Percentiles rank a stretch among this genome's conserved stretches.
phyloP scores from a whole-genome alignment of 2,113 vertebrate species.

The Corythoichthys intestinalis region DNA sequence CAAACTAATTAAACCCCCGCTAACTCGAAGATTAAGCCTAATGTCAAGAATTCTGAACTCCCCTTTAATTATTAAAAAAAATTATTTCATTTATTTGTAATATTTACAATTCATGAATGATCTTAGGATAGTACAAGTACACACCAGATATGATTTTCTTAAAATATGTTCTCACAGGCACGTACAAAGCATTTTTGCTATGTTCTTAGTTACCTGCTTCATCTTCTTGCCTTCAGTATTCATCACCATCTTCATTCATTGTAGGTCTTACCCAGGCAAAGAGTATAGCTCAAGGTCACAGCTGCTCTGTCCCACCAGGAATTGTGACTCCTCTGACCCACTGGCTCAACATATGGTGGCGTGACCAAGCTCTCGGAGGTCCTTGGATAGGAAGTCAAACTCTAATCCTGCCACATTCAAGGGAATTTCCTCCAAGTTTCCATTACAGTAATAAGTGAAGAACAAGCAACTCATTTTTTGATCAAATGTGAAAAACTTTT shows the following conservation, averaged over 20 bases:
- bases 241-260: slow-evolving; percentile 60
- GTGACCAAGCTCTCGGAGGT: slow-evolving; percentile 28
- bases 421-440: slow-evolving; percentile 47
- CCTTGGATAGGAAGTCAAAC: slow-evolving; percentile 45
- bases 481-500: slow-evolving; percentile 36
- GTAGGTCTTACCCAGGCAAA: slow-evolving; percentile 27
- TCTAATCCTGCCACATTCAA: slow-evolving; percentile 43
- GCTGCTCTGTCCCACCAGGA: slow-evolving; percentile 57
- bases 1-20: too few relatives aligned
- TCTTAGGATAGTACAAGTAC: too few relatives aligned
- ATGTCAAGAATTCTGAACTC: too few relatives aligned
- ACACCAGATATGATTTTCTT: too few relatives aligned
- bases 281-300: slow-evolving; percentile 58
- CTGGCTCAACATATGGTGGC: slow-evolving; percentile 52
- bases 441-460: slow-evolving; percentile 64
- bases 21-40: too few relatives aligned
- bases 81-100: too few relatives aligned
- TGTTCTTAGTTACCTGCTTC: slow-evolving; percentile 44
- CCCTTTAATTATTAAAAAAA: too few relatives aligned
- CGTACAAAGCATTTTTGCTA: slow-evolving; percentile 7
- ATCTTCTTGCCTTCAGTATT: slow-evolving; percentile 52
- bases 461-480: slow-evolving; percentile 33
- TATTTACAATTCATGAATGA: too few relatives aligned
- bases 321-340: slow-evolving; percentile 43
- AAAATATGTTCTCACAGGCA: not conserved